Evolutionary conservation across 2,113 vertebrate genomes (phyloP), one percentile per base, ranked within the genome.

Genomic region (Rana temporaria): DNA sequence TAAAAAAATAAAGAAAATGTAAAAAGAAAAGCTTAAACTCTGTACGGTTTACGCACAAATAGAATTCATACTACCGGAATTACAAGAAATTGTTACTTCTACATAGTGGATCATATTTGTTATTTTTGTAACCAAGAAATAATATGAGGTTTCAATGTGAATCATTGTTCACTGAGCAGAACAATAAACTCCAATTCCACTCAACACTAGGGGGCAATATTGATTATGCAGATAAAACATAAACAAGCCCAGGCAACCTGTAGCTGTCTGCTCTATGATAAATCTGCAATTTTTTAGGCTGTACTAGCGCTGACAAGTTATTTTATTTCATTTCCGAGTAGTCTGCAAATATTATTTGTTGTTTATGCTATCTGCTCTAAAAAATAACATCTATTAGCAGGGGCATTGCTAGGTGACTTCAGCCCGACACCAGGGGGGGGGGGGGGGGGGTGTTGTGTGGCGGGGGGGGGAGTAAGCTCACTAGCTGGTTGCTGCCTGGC

Each of bases 31-130:
- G 42, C 9, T 48, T 48, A 48, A 48, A 12, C 42, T 48, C 42
- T 12, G 2, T 11, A 48, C 42, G 12, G 42, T 48, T 48, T 9
- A 48, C 12, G 3, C 3, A 48, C 9, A 8, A 48, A 48, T 14
- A 48, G 42, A 14, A 48, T 48, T 48, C 42, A 60, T 20, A 24
- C 69, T 18, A 70, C 34, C 20, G 17, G 20, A 16, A 11, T 17
- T 7, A 60, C 18, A 60, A 59, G 26, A 60, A 73, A 74, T 60
- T 56, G n/a, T n/a, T 12, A 74, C 55, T 74, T 60, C 17, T 30
- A 57, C n/a, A 30, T 60, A 60, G 38, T 74, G 71, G 26, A 22
- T 56, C n/a, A 60, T 74, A 48, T 74, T 60, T 73, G 71, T 59
- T 32, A 57, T 59, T 59, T 59, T 32, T 19, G 24, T 57, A 55